These are phyloP conservation scores for Falco rusticolus DNA, from an alignment of 2,797 vertebrate species.

Conservation along the genomic window DNA sequence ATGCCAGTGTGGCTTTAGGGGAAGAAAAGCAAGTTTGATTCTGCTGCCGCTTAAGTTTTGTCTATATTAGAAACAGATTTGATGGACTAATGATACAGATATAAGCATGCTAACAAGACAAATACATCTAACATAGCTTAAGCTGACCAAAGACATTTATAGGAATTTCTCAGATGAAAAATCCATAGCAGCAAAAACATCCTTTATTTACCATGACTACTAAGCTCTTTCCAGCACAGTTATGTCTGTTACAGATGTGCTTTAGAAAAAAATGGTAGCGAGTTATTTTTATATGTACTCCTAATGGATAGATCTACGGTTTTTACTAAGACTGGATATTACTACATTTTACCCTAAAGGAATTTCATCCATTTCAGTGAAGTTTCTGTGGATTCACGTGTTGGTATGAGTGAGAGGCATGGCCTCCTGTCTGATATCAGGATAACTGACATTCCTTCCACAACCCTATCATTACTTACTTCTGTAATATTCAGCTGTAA, in stretches of 20 bases:
- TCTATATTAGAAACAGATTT: background rate
- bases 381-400: background rate
- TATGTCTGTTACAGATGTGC: slow-evolving; percentile 30
- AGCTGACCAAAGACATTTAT: slow-evolving; percentile 23
- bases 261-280: slow-evolving; percentile 11
- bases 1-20: background rate
- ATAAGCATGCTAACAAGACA: background rate
- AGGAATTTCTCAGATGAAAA: slow-evolving; percentile 46
- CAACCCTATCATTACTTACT: slow-evolving; percentile 25
- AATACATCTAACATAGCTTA: background rate
- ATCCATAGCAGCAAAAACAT: slow-evolving; percentile 35
- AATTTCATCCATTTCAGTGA: slow-evolving; percentile 25
- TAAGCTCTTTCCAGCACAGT: slow-evolving; percentile 17
- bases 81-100: background rate
- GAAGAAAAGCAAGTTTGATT: background rate
- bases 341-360: background rate
- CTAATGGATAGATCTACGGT: background rate
- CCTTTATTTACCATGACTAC: slow-evolving; percentile 49
- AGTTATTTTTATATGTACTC: slow-evolving; percentile 8
- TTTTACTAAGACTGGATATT: background rate
- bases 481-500: slow-evolving; percentile 60
- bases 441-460: slow-evolving; percentile 69
- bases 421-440: slow-evolving; percentile 48
- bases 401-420: slow-evolving; percentile 7
- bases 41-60: background rate